Evolutionary conservation across 2,113 vertebrate genomes (phyloP), one percentile per base, ranked within the genome.

Genomic region (Himantopus leucocephalus): DNA sequence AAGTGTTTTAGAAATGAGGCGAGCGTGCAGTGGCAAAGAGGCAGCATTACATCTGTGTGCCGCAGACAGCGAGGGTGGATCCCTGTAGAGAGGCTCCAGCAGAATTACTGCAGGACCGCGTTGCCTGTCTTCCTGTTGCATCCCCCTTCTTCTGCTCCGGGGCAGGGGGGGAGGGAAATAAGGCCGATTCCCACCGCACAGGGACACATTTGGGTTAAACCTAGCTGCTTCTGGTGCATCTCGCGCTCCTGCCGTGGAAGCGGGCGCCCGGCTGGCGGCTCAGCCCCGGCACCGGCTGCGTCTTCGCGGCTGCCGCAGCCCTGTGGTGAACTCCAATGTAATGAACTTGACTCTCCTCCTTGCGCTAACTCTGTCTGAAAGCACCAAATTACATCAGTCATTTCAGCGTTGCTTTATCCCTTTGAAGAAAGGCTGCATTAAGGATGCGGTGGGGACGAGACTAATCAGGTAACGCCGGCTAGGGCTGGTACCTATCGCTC

Each of bases 1-100:
- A 70, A 92, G 91, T 92, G 90, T 94, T 94, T 96, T 5, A 97
- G 92, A 93, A 94, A 34, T 23, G 92, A 96, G 94, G 88, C 83
- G 72, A 93, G 94, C 26, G 9, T 68, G 94, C 64, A 89, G 94
- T 76, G 81, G 88, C 60, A 86, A 43, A 34, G 76, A 95, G 52
- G 80, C 90, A 82, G 87, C 78, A 18, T 39, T 78, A 63, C 96
- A 96, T 85, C 94, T 58, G 18, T 6, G 88, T 41, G 53, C 81
- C 0, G 47, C 97, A 97, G 95, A 24, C 96, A 95, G 89, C 9
- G 9, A 34, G 95, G 66, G 92, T 89, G 91, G 66, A 30, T 97
- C 83, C 90, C 88, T 50, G 18, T 19, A 0, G 80, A 47, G 62
- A 86, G 79, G 68, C 92, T 97, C 68, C 27, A 8, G 90, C 24